Evolutionary conservation across 2,113 vertebrate species (phyloP).

Genomic region (Brachirus orientalis): DNA sequence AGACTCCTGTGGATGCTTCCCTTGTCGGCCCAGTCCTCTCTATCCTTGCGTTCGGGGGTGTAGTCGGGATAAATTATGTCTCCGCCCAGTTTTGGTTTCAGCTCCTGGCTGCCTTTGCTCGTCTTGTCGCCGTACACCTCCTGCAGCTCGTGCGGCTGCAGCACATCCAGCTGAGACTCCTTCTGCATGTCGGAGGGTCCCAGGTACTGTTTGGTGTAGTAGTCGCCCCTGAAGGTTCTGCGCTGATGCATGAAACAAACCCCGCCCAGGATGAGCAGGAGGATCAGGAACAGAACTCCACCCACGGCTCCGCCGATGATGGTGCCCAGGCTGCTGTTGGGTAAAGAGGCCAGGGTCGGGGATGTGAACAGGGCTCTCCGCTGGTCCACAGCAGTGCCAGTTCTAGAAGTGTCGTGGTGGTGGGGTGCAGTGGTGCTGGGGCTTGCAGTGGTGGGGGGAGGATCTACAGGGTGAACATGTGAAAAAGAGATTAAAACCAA

Average conservation of each 20-base stretch:
- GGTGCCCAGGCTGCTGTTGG: slow-evolving; percentile 89
- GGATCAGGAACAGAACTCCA: slow-evolving; percentile 89
- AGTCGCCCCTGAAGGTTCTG: slow-evolving; percentile 95
- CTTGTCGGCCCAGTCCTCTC: slow-evolving; percentile 87
- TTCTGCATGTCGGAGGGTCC: slow-evolving; percentile 97
- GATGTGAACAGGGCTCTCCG: slow-evolving; percentile 81
- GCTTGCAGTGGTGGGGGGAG: slow-evolving; percentile 90
- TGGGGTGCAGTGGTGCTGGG: slow-evolving; percentile 86
- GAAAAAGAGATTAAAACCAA: slow-evolving; percentile 76
- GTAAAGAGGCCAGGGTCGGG: slow-evolving; percentile 86
- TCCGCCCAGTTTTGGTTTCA: slow-evolving; percentile 88
- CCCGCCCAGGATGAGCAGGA: slow-evolving; percentile 87
- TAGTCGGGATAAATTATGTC: slow-evolving; percentile 93
- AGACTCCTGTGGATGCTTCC: slow-evolving; percentile 83
- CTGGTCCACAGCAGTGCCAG: slow-evolving; percentile 83
- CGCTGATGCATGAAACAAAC: slow-evolving; percentile 90
- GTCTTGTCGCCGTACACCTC: slow-evolving; percentile 92
- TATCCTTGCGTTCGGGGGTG: slow-evolving; percentile 88
- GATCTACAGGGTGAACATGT: slow-evolving; percentile 87
- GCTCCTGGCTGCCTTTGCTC: slow-evolving; percentile 89
- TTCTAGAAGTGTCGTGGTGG: slow-evolving; percentile 81
- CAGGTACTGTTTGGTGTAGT: slow-evolving; percentile 99
- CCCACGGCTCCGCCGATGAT: slow-evolving; percentile 91
- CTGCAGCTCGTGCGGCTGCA: slow-evolving; percentile 93
- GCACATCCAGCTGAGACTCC: slow-evolving; percentile 95